Evolutionary conservation across 2,888 invertebrate genomes (phyloP), one percentile per base, ranked within the genome.

Genomic region (Netelia virgata): DNA sequence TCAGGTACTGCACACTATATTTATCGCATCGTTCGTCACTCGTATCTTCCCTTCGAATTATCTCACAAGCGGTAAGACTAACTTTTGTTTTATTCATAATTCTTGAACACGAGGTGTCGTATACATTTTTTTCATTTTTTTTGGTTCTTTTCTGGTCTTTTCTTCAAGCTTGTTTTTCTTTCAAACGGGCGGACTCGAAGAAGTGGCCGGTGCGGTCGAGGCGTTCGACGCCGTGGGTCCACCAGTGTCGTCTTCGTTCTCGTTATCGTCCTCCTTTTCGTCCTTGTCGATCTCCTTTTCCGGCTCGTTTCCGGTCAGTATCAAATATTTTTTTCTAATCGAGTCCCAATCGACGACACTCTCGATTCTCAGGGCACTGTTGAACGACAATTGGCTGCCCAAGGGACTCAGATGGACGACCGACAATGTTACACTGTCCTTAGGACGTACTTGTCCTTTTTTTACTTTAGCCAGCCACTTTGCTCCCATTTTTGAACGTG

Each of bases 341-440:
- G 96, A 95, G 91, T 97, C 97, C 98, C 98, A 98, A 92, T 98
- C 98, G 0, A 97, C 97, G 3, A 98, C 98, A 91, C 97, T 97
- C 92, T 98, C 98, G 88, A 98, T 98, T 89, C 97, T 95, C 36
- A 97, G 97, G 64, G 95, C 95, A 84, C 96, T 96, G 90, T 96
- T 96, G 94, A 98, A 97, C 90, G 97, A 97, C 87, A 97, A 94
- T 92, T 98, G 97, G 0, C 97, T 97, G 53, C 98, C 98, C 18
- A 98, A 94, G 0, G 97, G 97, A 91, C 97, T 97, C 61, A 97
- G 94, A 92, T 97, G 97, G 8, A 97, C 96, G 63, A 97, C 96
- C 0, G 97, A 97, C n/a, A 97, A 94, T 0, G 96, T 96, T 53
- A 96, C 96, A 41, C 97, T 97, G 86, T 94, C 93, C 88, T 94